phyloP scores from a whole-genome alignment of 2,113 vertebrate genomes.

The Circaetus gallicus region DNA sequence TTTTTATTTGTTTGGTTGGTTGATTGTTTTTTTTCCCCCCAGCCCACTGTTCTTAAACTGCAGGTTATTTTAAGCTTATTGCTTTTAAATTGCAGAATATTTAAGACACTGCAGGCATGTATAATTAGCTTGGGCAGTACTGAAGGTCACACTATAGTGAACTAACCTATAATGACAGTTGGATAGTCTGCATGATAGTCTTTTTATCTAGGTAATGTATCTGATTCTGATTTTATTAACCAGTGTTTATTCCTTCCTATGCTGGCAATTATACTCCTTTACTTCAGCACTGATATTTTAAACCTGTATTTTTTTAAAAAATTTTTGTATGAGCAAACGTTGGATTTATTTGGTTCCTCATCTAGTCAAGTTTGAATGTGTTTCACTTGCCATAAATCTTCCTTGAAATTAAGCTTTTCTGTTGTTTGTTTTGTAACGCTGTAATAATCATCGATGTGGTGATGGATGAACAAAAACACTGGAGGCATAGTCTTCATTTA shows the following conservation, averaged over 20 bases:
- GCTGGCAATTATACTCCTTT: neutral
- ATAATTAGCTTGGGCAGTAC: neutral
- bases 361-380: neutral
- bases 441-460: neutral
- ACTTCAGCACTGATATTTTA: neutral
- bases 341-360: neutral
- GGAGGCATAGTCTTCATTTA: neutral
- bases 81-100: neutral
- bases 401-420: slow-evolving; percentile 2
- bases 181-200: neutral
- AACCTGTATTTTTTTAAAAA: neutral
- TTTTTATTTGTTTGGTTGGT: neutral
- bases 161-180: neutral
- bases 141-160: neutral
- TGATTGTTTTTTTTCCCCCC: no score
- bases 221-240: neutral
- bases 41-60: neutral
- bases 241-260: neutral
- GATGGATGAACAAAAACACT: neutral
- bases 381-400: slow-evolving; percentile 15
- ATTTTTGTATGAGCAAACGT: neutral
- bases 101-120: neutral
- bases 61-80: slow-evolving; percentile 1
- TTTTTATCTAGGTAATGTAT: neutral
- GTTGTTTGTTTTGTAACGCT: neutral